A percentile compares a stretch with the other conserved stretches of the same genome.
Conservation (phyloP, 2,113 vertebrate genomes). For the Oncorhynchus masou region DNA sequence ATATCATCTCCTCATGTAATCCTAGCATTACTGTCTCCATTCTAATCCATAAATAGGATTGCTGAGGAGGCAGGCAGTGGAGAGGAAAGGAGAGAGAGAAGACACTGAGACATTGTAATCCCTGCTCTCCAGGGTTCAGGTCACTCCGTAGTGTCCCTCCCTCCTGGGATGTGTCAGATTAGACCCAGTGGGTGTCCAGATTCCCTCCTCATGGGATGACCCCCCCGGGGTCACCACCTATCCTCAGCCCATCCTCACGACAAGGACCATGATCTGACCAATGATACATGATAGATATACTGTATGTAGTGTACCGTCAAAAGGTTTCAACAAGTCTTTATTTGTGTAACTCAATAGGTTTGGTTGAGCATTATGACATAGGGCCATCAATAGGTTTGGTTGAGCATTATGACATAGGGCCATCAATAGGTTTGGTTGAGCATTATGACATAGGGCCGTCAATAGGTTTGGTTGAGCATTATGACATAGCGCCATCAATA, state of each 20-base stretch:
- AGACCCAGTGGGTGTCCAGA: neutral
- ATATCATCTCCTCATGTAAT: constrained; percentile 55
- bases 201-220: constrained; percentile 2
- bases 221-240: constrained; percentile 19
- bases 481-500: no score
- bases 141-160: neutral
- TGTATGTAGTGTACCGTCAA: no score
- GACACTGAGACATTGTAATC: neutral
- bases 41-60: constrained; percentile 31
- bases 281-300: no score
- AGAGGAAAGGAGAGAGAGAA: neutral
- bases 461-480: no score
- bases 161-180: constrained; percentile 17
- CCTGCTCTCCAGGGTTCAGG: no score
- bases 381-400: no score
- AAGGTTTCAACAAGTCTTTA: no score
- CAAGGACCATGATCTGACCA: neutral
- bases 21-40: constrained; percentile 27
- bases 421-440: no score
- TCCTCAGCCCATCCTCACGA: neutral
- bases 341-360: no score
- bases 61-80: constrained; percentile 7
- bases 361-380: no score
- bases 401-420: no score
- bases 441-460: no score